Evolutionary conservation across 2,797 vertebrate species (phyloP), one percentile per base, ranked within the genome.

Genomic region (Pangasius krempfi): DNA sequence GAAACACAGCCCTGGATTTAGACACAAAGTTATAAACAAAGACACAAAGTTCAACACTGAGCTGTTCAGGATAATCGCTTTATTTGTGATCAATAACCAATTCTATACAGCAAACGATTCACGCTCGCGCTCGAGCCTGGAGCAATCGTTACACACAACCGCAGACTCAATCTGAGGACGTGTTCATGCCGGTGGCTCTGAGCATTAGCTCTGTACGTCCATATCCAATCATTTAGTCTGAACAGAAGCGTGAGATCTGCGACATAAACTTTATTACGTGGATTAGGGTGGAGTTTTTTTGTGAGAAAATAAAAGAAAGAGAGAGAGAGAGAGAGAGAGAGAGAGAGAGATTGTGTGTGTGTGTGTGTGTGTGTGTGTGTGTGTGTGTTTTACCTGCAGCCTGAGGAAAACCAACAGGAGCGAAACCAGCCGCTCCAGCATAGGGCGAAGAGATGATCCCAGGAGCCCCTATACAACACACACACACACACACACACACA

Each of bases 391-490:
- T 92, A 96, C 95, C 95, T 94, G 94, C 58, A 92, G 91, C 93
- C 90, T 96, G 96, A 92, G 93, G 88, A 93, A 96, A 96, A 87
- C 94, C 93, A 88, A 96, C 89, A 81, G 96, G 95, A 58, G 88
- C 92, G 94, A 96, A 96, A 58, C 94, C 96, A 92, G 94, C 88
- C 92, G 94, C 89, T 80, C 94, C 96, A 76, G 91, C 86, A 72
- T 96, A 96, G 25, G 96, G 92, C 68, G 96, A 94, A 20, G 96
- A 95, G 87, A 96, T 90, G 40, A 94, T 92, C 85, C 94, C 95
- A 87, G 94, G 96, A 89, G 94, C 92, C 58, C 94, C 97, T 97
- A 88, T 44, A 90, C 2, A 60, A 90, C 1, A 70, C 70, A 68
- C 52, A 87, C 30, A 40, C 52, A 90, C 56, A 85, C 25, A 85